These are phyloP conservation scores for Osedax frankpressi DNA, from an alignment of 2,888 invertebrate genomes.

Conservation along the genomic window DNA sequence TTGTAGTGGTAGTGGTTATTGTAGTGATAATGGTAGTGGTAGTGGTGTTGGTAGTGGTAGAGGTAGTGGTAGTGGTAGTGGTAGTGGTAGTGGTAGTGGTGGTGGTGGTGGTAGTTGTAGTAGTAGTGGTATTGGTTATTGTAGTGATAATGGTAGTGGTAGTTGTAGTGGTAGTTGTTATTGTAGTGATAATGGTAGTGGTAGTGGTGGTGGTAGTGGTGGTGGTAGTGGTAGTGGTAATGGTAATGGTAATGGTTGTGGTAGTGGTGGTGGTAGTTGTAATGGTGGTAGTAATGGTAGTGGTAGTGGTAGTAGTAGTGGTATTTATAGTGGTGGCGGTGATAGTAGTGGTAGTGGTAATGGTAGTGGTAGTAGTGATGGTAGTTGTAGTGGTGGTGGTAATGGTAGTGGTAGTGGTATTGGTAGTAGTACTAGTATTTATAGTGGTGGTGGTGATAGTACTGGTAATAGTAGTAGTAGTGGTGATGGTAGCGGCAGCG, in stretches of 20 bases:
- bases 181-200: neutral
- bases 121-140: neutral
- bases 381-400: neutral
- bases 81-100: neutral
- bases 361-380: neutral
- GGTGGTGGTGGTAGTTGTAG: neutral
- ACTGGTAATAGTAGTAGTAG: neutral
- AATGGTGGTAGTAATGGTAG: neutral
- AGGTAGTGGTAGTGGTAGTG: neutral
- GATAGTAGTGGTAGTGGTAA: neutral
- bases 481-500: neutral
- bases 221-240: neutral
- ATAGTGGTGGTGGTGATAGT: neutral
- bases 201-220: neutral
- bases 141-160: neutral
- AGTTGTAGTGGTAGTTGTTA: neutral
- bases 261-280: neutral
- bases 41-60: neutral
- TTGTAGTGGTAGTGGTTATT: neutral
- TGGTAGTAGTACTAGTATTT: neutral
- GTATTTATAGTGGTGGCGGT: neutral
- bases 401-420: neutral
- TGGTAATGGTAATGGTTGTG: neutral
- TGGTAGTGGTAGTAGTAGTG: neutral
- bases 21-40: neutral